Evolutionary conservation across 2,113 vertebrate genomes (phyloP).

Genomic region (Hemiscyllium ocellatum): DNA sequence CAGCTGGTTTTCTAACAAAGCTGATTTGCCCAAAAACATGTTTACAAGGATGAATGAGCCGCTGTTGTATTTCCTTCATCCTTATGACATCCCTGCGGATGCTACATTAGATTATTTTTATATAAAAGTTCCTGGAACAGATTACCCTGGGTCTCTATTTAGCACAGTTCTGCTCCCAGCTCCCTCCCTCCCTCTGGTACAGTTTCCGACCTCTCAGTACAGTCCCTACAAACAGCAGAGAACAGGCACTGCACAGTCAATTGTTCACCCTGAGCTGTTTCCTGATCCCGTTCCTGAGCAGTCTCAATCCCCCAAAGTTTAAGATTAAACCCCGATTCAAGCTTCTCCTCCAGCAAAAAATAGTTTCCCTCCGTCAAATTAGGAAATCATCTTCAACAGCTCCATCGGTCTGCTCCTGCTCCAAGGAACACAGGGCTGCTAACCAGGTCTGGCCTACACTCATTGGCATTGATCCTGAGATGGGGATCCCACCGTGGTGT

Average conservation of each 20-base stretch:
- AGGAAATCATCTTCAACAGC: not conserved
- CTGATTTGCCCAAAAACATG: not conserved
- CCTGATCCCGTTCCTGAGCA: too few relatives aligned
- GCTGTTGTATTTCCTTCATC: not conserved
- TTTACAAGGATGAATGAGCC: not conserved
- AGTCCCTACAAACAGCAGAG: not conserved
- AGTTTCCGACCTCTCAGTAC: not conserved
- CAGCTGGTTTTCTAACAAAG: not conserved
- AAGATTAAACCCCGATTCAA: not conserved
- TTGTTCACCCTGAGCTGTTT: not conserved
- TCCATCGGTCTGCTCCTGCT: not conserved
- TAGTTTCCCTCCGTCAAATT: too few relatives aligned
- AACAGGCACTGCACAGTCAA: not conserved
- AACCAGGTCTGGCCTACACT: too few relatives aligned
- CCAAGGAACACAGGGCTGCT: not conserved
- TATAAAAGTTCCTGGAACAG: not conserved
- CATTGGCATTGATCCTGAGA: too few relatives aligned
- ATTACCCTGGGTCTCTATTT: not conserved
- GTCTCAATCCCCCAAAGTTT: not conserved
- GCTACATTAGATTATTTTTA: not conserved
- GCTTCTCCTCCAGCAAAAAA: not conserved
- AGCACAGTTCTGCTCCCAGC: not conserved
- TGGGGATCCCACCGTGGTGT: too few relatives aligned
- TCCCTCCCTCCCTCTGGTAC: not conserved
- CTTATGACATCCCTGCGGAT: not conserved